Conservation (phyloP, 2,113 vertebrate genomes). For the Podiceps cristatus region DNA sequence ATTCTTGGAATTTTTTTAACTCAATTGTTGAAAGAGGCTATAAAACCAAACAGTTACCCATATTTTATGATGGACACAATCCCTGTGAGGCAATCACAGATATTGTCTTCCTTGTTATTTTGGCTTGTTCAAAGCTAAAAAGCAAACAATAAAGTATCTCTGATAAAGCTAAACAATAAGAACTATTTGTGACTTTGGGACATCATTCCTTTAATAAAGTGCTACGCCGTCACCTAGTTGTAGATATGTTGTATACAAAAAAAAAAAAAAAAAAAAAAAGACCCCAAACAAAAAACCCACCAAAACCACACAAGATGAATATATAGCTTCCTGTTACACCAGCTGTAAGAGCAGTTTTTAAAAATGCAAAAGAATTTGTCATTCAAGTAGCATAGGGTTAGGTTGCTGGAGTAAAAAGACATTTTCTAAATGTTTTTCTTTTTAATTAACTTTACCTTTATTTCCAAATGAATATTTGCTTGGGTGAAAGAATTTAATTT, state of each 20-base stretch:
- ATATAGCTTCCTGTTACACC: background rate
- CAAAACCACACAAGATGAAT: background rate
- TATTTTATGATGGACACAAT: background rate
- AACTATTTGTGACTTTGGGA: background rate
- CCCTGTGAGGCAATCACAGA: background rate
- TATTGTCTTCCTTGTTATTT: background rate
- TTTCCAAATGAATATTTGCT: background rate
- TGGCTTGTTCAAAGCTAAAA: background rate
- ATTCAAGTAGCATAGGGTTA: background rate
- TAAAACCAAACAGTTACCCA: background rate
- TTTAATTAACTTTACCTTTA: background rate
- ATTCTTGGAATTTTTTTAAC: background rate
- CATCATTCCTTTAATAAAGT: background rate
- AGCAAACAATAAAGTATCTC: background rate
- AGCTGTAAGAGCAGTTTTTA: background rate
- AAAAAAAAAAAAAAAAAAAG: background rate
- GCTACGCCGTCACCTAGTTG: background rate
- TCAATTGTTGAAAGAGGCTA: background rate
- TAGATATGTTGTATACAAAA: background rate
- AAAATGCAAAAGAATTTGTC: background rate
- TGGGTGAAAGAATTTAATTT: background rate
- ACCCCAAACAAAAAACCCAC: no score
- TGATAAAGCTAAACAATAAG: background rate
- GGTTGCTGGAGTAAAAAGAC: background rate
- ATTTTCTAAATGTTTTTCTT: background rate